Evolutionary conservation across 2,888 invertebrate species (phyloP).

Genomic region (Caenorhabditis afra): DNA sequence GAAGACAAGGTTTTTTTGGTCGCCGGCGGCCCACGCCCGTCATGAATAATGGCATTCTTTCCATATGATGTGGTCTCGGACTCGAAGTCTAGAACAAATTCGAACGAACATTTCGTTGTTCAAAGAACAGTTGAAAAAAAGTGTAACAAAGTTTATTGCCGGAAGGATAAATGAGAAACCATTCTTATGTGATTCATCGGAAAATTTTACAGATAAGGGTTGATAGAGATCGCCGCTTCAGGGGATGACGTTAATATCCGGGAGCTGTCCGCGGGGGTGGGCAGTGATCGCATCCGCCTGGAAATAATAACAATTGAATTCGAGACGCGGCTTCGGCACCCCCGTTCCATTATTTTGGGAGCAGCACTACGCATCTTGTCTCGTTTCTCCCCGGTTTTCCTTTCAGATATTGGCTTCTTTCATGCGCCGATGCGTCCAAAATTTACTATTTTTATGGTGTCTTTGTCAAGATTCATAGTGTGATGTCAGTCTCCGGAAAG

Average conservation of each 20-base stretch:
- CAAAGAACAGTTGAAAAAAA: too few species aligned
- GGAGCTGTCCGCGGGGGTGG: slow-evolving; percentile 71
- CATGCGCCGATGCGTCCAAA: neutral
- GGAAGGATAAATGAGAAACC: slow-evolving; percentile 14
- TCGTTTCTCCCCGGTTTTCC: slow-evolving; percentile 8
- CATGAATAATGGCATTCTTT: slow-evolving; percentile 36
- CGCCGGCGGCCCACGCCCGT: slow-evolving; percentile 30
- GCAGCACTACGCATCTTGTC: too few species aligned
- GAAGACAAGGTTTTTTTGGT: slow-evolving; percentile 8
- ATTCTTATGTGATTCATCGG: slow-evolving; percentile 38
- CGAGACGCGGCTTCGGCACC: neutral
- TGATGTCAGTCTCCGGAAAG: slow-evolving; percentile 35
- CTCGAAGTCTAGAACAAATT: slow-evolving; percentile 22
- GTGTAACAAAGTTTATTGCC: slow-evolving; percentile 24
- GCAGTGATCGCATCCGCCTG: slow-evolving; percentile 71
- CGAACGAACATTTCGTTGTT: slow-evolving; percentile 18
- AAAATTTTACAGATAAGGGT: slow-evolving; percentile 45
- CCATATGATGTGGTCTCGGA: slow-evolving; percentile 17
- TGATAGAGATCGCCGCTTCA: slow-evolving; percentile 29
- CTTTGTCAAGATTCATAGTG: neutral
- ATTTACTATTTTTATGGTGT: neutral
- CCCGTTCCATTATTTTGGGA: too few species aligned
- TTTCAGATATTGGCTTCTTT: slow-evolving; percentile 24
- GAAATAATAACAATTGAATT: slow-evolving; percentile 42
- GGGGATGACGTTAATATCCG: slow-evolving; percentile 67